These are phyloP conservation scores for Drosophila melanica DNA, from an alignment of 1,140 invertebrate species.

Conservation along the genomic window DNA sequence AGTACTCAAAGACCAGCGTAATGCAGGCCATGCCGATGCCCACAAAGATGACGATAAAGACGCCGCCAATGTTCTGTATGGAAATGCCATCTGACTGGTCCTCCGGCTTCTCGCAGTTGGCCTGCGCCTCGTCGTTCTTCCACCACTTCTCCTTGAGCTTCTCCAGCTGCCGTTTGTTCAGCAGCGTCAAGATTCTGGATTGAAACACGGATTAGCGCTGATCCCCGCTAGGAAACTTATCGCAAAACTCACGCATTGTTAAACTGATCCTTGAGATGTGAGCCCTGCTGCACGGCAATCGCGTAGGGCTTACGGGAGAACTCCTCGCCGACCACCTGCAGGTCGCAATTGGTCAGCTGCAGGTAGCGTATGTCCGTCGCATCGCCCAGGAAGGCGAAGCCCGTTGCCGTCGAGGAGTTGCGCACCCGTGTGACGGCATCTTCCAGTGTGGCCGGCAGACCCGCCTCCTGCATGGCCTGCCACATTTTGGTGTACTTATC, in stretches of 20 bases:
- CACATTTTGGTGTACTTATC: constrained; percentile 99
- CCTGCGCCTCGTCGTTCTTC: constrained; percentile 92
- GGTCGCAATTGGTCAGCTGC: constrained; percentile 94
- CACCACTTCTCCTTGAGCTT: constrained; percentile 98
- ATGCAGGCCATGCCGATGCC: constrained; percentile 96
- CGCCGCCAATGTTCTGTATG: constrained; percentile 98
- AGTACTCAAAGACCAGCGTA: constrained; percentile 97
- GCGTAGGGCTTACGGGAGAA: constrained; percentile 98
- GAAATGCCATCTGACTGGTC: constrained; percentile 98
- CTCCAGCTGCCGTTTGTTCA: constrained; percentile 96
- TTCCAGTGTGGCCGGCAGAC: constrained; percentile 90
- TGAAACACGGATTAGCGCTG: background rate
- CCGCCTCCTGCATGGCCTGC: constrained; percentile 97
- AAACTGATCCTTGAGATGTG: constrained; percentile 95
- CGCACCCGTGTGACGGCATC: constrained; percentile 92
- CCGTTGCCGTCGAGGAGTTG: constrained; percentile 89
- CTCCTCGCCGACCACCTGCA: constrained; percentile 96
- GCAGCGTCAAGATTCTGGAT: constrained; percentile 94
- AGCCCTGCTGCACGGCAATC: constrained; percentile 97
- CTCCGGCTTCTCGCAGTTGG: constrained; percentile 93
- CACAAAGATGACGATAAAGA: constrained; percentile 98
- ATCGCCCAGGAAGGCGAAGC: constrained; percentile 96
- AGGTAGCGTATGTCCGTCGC: constrained; percentile 96
- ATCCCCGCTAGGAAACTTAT: background rate
- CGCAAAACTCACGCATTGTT: constrained; percentile 90